phyloP scores from a whole-genome alignment of 2,113 vertebrate genomes.

The Perca schrenkii region DNA sequence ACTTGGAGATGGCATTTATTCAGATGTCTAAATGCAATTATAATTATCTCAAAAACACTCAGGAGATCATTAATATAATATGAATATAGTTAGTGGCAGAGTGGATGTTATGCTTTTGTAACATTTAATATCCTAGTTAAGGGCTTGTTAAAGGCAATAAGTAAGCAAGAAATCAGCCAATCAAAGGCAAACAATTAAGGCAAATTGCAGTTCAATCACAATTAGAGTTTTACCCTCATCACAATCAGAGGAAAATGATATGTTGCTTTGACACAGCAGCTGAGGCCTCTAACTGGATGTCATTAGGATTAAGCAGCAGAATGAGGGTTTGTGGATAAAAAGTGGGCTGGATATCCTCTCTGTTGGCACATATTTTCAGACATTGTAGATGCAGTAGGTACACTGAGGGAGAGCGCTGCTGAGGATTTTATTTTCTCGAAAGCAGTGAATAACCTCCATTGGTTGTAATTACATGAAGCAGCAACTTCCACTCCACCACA shows the following conservation, averaged over 20 bases:
- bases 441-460: constrained; percentile 80
- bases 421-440: constrained; percentile 30
- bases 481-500: constrained; percentile 58
- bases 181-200: neutral
- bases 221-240: constrained; percentile 22
- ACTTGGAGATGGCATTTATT: constrained; percentile 40
- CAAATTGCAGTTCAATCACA: neutral
- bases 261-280: constrained; percentile 49
- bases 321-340: constrained; percentile 51
- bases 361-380: constrained; percentile 58
- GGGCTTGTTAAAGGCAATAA: neutral
- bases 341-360: constrained; percentile 56
- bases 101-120: neutral
- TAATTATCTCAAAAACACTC: constrained; percentile 24
- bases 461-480: constrained; percentile 75
- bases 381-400: constrained; percentile 44
- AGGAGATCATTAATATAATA: neutral
- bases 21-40: constrained; percentile 48
- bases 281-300: constrained; percentile 65
- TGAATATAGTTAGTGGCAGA: neutral
- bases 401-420: constrained; percentile 8
- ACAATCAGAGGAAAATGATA: constrained; percentile 30
- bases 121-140: neutral
- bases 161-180: neutral
- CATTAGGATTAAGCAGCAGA: constrained; percentile 59